These are phyloP conservation scores for Takifugu ocellatus DNA, from an alignment of 2,797 vertebrate species.

Conservation along the genomic window DNA sequence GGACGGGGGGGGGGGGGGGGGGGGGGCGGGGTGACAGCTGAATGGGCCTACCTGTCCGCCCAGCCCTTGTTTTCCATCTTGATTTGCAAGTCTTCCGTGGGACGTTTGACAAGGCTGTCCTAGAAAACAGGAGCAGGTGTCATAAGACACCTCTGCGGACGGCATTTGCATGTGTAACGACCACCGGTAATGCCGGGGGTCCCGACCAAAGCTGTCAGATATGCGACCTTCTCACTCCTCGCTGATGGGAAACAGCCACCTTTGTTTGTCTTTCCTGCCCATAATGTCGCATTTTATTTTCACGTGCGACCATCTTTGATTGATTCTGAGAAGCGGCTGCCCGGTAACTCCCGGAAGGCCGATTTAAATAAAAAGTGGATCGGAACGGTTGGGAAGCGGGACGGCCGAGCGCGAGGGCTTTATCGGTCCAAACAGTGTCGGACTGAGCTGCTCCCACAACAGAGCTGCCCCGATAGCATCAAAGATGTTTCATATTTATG, in stretches of 20 bases:
- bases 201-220: constrained; percentile 59
- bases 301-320: neutral
- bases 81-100: constrained; percentile 71
- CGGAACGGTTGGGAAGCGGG: neutral
- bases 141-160: constrained; percentile 62
- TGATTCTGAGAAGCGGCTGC: neutral
- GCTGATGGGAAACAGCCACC: constrained; percentile 16
- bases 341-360: too few relatives aligned
- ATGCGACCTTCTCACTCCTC: neutral
- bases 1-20: constrained; percentile 19
- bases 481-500: constrained; percentile 34
- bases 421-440: constrained; percentile 22
- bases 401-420: constrained; percentile 1
- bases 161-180: constrained; percentile 76
- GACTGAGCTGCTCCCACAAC: constrained; percentile 17
- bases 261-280: neutral
- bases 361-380: too few relatives aligned
- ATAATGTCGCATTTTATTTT: neutral
- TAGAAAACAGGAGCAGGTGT: constrained; percentile 72
- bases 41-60: constrained; percentile 67
- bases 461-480: constrained; percentile 19
- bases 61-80: constrained; percentile 59
- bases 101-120: constrained; percentile 46
- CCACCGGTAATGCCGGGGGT: constrained; percentile 52
- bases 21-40: constrained; percentile 44